phyloP scores from a whole-genome alignment of 2,888 invertebrate genomes.

The Periphyllus acericola region DNA sequence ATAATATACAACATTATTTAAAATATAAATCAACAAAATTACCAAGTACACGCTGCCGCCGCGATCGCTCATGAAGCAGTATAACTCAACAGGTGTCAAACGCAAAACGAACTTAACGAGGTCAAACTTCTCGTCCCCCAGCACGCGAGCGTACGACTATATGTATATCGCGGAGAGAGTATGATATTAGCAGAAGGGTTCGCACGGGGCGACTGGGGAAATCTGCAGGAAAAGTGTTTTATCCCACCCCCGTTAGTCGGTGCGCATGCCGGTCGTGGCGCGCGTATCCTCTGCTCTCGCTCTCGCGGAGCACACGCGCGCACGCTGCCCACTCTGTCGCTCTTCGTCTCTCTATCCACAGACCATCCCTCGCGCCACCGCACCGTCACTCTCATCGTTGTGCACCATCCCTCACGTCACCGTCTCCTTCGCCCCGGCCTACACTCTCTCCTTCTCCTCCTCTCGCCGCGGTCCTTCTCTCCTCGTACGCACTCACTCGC shows the following conservation, averaged over 20 bases:
- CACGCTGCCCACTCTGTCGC: neutral
- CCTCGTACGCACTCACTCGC: neutral
- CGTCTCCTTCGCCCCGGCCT: no score
- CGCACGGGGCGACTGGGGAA: conserved; percentile 50
- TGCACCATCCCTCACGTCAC: neutral
- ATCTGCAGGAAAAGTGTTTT: conserved; percentile 57
- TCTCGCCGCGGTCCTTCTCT: neutral
- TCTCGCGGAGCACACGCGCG: neutral
- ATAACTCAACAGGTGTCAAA: conserved; percentile 52
- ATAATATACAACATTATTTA: neutral
- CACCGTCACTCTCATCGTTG: neutral
- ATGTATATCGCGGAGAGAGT: neutral
- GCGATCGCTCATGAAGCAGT: conserved; percentile 12
- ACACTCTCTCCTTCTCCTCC: neutral
- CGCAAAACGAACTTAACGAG: conserved; percentile 12
- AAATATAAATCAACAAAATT: neutral
- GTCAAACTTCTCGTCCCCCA: conserved; percentile 46
- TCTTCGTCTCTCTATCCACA: neutral
- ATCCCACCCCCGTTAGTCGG: conserved; percentile 26
- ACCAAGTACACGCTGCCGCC: neutral
- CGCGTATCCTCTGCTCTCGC: neutral
- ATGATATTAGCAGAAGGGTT: conserved; percentile 38
- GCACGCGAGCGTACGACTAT: neutral
- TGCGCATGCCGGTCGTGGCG: conserved; percentile 54
- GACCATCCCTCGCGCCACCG: neutral